Evolutionary conservation across 2,797 vertebrate species (phyloP), one percentile per base, ranked within the genome.

Genomic region (Megaceryle alcyon): DNA sequence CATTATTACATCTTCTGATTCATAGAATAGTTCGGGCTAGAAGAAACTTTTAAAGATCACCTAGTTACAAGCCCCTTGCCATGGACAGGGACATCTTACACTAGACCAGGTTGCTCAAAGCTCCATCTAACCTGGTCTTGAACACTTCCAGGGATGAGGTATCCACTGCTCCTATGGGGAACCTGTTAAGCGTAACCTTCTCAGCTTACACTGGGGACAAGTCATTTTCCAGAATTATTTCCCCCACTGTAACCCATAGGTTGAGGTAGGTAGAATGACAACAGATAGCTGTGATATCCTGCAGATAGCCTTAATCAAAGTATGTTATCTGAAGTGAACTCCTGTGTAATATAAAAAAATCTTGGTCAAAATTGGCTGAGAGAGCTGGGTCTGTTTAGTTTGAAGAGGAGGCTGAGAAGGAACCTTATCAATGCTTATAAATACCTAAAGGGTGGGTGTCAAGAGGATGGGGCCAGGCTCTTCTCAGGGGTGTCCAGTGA

Each of bases 261-360:
- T 6, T 72, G 64, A 70, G 23, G 51, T 14, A 43, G 10, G 43
- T 6, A 83, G 46, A 83, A 54, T 23, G 20, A 46, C 43, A 80
- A 82, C 0, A 2, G 37, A 35, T 0, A 73, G 31, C 3, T 54
- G 49, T 1, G 1, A 82, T 28, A 18, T 54, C 28, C 33, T 82
- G 33, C 29, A 73, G 29, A 59, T 76, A 85, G 35, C n/a, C 23
- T 39, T 60, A 71, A 35, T 0, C 75, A 26, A 39, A 75, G n/a
- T 7, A 31, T 1, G 2, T 43, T 59, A 64, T 16, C 28, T 18
- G 26, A 44, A 9, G 35, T 43, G 65, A 89, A 73, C 25, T 61
- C 41, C 20, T n/a, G 57, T 4, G 22, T 43, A 71, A 14, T 14
- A 81, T 0, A 71, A 23, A 68, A 91, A 91, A 73, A 29, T 2